phyloP scores from a whole-genome alignment of 2,797 vertebrate genomes.

The Coendou prehensilis region DNA sequence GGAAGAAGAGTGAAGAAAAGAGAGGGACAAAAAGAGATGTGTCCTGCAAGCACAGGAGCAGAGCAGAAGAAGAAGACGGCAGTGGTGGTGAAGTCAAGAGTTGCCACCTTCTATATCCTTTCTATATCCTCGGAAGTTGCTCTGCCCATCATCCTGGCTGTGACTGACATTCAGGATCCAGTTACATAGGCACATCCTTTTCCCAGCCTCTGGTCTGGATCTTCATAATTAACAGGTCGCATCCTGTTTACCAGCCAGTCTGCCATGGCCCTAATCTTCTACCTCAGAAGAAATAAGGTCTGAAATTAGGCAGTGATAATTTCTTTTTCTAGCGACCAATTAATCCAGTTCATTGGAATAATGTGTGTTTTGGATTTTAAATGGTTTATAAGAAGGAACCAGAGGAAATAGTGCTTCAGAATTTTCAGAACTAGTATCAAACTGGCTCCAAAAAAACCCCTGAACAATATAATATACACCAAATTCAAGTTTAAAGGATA shows the following conservation, averaged over 20 bases:
- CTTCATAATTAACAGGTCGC: background rate
- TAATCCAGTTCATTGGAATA: slow-evolving; percentile 74
- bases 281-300: background rate
- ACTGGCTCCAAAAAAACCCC: slow-evolving; percentile 30
- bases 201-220: background rate
- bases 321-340: slow-evolving; percentile 57
- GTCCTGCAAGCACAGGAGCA: background rate
- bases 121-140: background rate
- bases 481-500: slow-evolving; percentile 75
- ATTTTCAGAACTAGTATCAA: slow-evolving; percentile 75
- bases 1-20: background rate
- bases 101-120: background rate
- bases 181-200: background rate
- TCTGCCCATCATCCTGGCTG: background rate
- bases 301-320: background rate
- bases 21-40: background rate
- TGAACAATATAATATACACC: slow-evolving; percentile 57
- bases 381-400: slow-evolving; percentile 70
- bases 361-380: slow-evolving; percentile 77
- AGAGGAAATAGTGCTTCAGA: slow-evolving; percentile 76
- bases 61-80: background rate
- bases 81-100: background rate
- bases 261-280: background rate
- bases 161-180: background rate
- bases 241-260: background rate